Percentiles rank a stretch among this genome's conserved stretches.
These are phyloP conservation scores for Poecilia velifera DNA, from an alignment of 2,797 vertebrate genomes.

Conservation along the genomic window DNA sequence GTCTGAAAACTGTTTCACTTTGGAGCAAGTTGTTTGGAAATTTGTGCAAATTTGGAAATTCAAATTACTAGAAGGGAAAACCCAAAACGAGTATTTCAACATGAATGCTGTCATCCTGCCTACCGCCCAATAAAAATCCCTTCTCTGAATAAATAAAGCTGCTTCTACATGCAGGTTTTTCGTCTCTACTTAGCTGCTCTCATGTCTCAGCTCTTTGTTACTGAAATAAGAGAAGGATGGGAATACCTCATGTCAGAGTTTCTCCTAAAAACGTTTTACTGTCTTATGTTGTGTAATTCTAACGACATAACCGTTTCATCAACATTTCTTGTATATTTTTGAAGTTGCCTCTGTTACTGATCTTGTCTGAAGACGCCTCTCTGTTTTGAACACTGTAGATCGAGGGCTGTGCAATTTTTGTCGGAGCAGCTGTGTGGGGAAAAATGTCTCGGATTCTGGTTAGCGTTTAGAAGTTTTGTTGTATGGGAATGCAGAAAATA, in stretches of 20 bases:
- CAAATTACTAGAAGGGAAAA: neutral
- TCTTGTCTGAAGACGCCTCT: neutral
- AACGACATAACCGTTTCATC: neutral
- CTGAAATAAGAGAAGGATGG: neutral
- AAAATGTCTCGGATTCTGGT: neutral
- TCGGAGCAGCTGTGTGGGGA: neutral
- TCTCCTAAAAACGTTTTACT: neutral
- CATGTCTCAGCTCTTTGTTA: neutral
- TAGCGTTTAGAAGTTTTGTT: slow-evolving; percentile 15
- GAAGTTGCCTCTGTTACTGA: neutral
- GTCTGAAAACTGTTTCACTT: neutral
- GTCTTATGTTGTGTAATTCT: neutral
- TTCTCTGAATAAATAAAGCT: neutral
- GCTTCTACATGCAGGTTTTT: neutral
- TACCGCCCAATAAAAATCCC: neutral
- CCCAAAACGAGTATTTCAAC: neutral
- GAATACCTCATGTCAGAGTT: neutral
- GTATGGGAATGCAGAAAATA: slow-evolving; percentile 57
- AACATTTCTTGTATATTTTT: neutral
- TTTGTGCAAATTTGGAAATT: too few relatives aligned
- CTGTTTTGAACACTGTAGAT: slow-evolving; percentile 1
- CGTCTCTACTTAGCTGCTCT: neutral
- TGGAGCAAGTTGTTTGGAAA: neutral
- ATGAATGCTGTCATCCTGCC: neutral
- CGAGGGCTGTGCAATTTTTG: neutral